Conservation (phyloP, 2,113 vertebrate species). For the Thoracochromis brauschi region DNA sequence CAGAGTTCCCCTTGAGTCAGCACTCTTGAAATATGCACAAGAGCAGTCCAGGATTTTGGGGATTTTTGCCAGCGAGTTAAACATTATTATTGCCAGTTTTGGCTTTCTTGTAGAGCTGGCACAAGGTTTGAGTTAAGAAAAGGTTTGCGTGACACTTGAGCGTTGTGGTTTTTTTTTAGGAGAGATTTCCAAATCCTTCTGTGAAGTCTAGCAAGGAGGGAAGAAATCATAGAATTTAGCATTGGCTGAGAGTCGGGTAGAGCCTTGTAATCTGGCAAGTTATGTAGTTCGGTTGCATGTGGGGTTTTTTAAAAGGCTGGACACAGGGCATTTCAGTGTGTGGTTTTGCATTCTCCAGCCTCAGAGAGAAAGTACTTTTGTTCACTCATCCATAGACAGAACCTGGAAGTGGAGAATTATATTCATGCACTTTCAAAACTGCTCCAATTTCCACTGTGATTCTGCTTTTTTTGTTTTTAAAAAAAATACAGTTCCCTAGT, state of each 20-base stretch:
- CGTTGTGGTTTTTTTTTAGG: slow-evolving; percentile 17
- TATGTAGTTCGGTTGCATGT: slow-evolving; percentile 32
- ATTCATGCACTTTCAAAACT: not conserved
- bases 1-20: slow-evolving; percentile 13
- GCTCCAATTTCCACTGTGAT: not conserved
- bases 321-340: slow-evolving; percentile 29
- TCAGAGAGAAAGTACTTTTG: slow-evolving; percentile 32
- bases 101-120: slow-evolving; percentile 29
- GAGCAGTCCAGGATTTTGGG: slow-evolving; percentile 2
- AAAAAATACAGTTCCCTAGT: not conserved
- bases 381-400: slow-evolving; percentile 23
- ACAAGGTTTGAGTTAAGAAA: slow-evolving; percentile 32
- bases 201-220: slow-evolving; percentile 22
- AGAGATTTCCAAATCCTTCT: slow-evolving; percentile 33
- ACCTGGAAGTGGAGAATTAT: slow-evolving; percentile 1
- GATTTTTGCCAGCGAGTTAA: slow-evolving; percentile 19
- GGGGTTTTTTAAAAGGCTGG: not conserved
- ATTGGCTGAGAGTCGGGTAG: not conserved
- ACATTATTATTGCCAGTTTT: slow-evolving; percentile 26
- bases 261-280: slow-evolving; percentile 40
- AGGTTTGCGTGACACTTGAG: slow-evolving; percentile 47
- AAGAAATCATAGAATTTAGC: slow-evolving; percentile 42
- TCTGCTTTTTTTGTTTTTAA: not conserved
- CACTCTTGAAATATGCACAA: not conserved
- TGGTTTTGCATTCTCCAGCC: slow-evolving; percentile 20